phyloP scores from a whole-genome alignment of 2,797 vertebrate species.

The Linurgus olivaceus region DNA sequence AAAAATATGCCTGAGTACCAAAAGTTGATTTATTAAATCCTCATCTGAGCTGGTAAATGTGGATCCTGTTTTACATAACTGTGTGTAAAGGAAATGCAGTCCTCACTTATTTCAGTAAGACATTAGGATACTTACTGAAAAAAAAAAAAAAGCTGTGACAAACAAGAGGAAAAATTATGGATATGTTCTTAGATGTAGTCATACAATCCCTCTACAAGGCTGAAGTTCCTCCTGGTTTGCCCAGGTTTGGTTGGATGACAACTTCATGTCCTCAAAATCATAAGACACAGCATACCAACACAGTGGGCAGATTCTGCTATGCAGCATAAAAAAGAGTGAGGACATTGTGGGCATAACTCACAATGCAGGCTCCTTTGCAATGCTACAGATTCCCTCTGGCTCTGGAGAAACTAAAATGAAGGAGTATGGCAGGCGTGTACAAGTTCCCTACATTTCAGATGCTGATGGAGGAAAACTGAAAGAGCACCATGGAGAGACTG shows the following conservation, averaged over 20 bases:
- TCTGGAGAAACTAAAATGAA: neutral
- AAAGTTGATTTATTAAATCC: neutral
- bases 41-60: neutral
- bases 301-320: neutral
- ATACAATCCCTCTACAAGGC: neutral
- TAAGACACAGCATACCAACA: accelerated
- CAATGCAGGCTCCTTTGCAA: neutral
- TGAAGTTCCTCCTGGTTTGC: neutral
- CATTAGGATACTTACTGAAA: neutral
- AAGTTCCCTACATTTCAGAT: neutral
- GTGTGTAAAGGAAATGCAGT: neutral
- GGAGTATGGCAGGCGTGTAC: neutral
- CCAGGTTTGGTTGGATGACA: neutral
- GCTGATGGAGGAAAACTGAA: neutral
- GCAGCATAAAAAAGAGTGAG: neutral
- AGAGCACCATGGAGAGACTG: neutral
- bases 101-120: neutral
- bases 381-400: neutral
- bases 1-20: neutral
- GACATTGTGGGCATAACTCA: neutral
- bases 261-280: neutral
- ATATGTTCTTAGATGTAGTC: neutral
- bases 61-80: neutral
- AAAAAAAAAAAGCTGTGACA: neutral
- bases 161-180: neutral